These are phyloP conservation scores for Synanthedon andrenaeformis DNA, from an alignment of 2,888 invertebrate species.

Conservation along the genomic window DNA sequence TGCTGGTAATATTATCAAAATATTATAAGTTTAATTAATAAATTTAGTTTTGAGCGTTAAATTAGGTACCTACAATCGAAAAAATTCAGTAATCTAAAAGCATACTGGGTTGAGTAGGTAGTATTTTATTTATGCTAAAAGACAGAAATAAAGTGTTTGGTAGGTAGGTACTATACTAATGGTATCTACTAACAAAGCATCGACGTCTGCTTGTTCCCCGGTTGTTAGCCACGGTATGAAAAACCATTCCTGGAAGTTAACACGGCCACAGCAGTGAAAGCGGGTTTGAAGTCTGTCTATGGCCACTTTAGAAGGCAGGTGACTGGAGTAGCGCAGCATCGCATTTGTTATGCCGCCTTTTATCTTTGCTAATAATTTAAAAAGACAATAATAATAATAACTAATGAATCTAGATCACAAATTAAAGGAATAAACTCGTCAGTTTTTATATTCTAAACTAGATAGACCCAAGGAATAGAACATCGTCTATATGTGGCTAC, in stretches of 20 bases:
- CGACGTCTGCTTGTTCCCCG: constrained; percentile 21
- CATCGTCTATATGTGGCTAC: background rate
- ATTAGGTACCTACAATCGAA: too few species aligned
- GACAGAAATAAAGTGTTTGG: too few species aligned
- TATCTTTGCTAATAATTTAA: constrained; percentile 40
- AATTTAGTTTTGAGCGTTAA: too few species aligned
- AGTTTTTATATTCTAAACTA: too few species aligned
- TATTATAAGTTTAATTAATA: too few species aligned
- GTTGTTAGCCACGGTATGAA: constrained; percentile 68
- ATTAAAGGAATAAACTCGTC: background rate
- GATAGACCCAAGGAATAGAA: too few species aligned
- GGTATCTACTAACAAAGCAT: background rate
- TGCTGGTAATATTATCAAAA: too few species aligned
- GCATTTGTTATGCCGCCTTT: constrained; percentile 70
- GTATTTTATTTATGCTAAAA: too few species aligned
- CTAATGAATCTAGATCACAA: background rate
- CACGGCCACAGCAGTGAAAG: constrained; percentile 74
- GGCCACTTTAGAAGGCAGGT: constrained; percentile 64
- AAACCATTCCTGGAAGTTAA: constrained; percentile 73
- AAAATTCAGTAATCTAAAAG: too few species aligned
- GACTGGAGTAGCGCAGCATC: constrained; percentile 68
- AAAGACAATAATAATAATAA: background rate
- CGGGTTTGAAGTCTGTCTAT: constrained; percentile 72
- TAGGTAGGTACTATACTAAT: background rate
- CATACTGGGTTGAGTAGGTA: too few species aligned